A percentile compares a stretch with the other conserved stretches of the same genome.
Conservation (phyloP, 2,888 invertebrate genomes). For the Cheilosia pagana region DNA sequence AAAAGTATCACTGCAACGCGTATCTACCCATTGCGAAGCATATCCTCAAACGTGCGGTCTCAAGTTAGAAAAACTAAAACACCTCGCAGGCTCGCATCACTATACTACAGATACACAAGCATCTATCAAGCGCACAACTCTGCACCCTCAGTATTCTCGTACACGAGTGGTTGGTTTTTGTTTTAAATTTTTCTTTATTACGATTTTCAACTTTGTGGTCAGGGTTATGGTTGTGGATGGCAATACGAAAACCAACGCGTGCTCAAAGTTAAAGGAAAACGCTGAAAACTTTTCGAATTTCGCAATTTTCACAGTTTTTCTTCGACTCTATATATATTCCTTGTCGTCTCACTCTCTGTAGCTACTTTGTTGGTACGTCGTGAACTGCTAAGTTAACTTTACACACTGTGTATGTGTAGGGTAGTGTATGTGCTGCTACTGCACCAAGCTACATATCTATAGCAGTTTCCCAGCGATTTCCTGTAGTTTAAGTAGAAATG, state of each 20-base stretch:
- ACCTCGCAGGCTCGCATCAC: too few species aligned
- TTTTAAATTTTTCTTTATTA: constrained; percentile 44
- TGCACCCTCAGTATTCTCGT: neutral
- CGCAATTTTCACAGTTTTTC: constrained; percentile 25
- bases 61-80: too few species aligned
- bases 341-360: neutral
- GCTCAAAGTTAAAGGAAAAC: constrained; percentile 13
- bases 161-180: neutral
- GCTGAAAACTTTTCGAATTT: constrained; percentile 48
- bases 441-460: neutral
- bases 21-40: too few species aligned
- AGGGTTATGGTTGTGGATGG: constrained; percentile 29
- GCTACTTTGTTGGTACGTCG: constrained; percentile 9
- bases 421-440: neutral
- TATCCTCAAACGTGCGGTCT: too few species aligned
- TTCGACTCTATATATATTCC: constrained; percentile 8
- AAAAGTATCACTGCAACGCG: too few species aligned
- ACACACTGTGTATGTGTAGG: neutral
- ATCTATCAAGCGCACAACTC: neutral
- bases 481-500: constrained; percentile 28
- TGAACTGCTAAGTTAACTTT: constrained; percentile 23
- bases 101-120: too few species aligned
- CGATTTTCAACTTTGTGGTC: constrained; percentile 53
- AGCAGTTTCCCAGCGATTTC: constrained; percentile 49
- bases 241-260: neutral